Percentiles rank a stretch among this genome's conserved stretches.
phyloP scores from a whole-genome alignment of 2,113 vertebrate genomes.

The Equus quagga region DNA sequence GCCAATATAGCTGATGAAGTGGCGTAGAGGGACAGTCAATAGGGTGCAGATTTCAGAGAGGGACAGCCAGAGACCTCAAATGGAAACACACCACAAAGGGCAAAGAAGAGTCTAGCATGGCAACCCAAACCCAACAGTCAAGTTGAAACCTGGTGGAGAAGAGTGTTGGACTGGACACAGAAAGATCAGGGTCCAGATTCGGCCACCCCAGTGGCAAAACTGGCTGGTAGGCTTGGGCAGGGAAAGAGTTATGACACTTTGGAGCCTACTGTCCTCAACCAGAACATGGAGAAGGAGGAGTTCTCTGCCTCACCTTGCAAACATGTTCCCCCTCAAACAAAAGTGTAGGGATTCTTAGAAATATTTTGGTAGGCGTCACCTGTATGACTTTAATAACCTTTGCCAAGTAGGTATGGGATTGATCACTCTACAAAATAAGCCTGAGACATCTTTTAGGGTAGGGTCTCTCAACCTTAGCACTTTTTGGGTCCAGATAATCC shows the following conservation, averaged over 20 bases:
- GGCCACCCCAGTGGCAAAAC: neutral
- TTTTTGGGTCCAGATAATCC: neutral
- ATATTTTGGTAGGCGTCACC: neutral
- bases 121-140: neutral
- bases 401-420: neutral
- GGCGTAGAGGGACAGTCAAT: neutral
- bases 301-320: neutral
- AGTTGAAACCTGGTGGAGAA: neutral
- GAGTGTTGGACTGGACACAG: neutral
- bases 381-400: neutral
- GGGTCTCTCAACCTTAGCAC: neutral
- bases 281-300: neutral
- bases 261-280: neutral
- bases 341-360: neutral
- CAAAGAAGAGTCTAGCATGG: neutral
- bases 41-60: neutral
- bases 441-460: neutral
- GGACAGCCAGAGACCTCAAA: neutral
- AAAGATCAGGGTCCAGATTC: neutral
- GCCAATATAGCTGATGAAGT: neutral
- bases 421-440: neutral
- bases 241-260: neutral
- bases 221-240: neutral
- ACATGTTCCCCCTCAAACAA: neutral
- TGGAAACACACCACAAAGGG: neutral